Evolutionary conservation across 2,888 invertebrate genomes (phyloP), one percentile per base, ranked within the genome.

Genomic region (Phengaris alcon): DNA sequence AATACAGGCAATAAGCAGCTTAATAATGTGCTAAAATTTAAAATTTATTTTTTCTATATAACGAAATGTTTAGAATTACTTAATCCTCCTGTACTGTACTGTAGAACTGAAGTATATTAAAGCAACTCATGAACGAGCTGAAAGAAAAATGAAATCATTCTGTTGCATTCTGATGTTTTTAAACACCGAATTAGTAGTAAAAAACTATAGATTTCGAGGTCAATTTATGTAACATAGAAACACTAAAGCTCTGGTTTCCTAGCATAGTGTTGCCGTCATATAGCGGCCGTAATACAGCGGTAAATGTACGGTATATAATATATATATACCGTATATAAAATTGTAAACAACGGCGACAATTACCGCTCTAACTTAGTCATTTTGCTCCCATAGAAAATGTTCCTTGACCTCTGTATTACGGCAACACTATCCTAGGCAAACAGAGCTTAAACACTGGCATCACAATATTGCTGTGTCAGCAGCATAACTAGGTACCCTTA

Each of bases 391-490:
- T 52, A 52, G 52, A 48, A 6, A 48, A 52, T 52, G 4, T 52
- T 52, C 9, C 12, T 52, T 52, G 3, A 3, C 52, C 9, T 1
- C 52, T 12, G 12, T 52, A 9, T 12, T 9, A 52, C 12, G 52
- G 52, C 52, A 9, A 10, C 52, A 2, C 2, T 52, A 48, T 48
- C 1, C 6, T 8, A 48, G 10, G 52, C 12, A 2, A 52, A 2
- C 12, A 0, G 9, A 12, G 52, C 52, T 52, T 52, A 52, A 35
- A 64, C 64, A 64, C 64, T 64, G 64, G 64, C 12, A 64, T 64
- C 64, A 44, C 35, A 64, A 64, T 13, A 35, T 64, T 64, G 59
- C 35, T 64, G 35, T 64, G 13, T 64, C 64, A 64, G 64, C 64
- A 35, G 44, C 35, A 44, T 64, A 35, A 64, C 35, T 64, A 22